Conservation (phyloP, 2,797 vertebrate genomes). For the Urosaurus nigricauda region DNA sequence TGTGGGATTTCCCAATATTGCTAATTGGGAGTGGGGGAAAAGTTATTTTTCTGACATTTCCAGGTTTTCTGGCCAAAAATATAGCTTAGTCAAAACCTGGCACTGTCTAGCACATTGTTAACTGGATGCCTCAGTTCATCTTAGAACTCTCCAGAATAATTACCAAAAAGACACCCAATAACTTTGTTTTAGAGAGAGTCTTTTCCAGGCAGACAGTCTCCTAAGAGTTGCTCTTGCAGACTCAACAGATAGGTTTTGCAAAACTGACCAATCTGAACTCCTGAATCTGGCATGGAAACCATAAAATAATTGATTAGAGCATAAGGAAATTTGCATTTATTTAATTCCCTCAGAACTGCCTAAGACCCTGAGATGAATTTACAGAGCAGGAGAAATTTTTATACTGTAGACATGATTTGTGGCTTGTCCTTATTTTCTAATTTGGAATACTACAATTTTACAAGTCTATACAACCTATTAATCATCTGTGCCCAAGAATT, state of each 20-base stretch:
- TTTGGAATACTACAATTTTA: too few relatives aligned
- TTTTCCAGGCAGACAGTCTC: neutral
- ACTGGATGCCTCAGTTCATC: neutral
- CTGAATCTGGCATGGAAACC: neutral
- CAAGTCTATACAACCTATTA: too few relatives aligned
- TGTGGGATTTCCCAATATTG: slow-evolving; percentile 34
- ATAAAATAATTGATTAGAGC: neutral
- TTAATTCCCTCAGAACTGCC: neutral
- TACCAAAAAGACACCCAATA: neutral
- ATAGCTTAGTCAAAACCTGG: neutral
- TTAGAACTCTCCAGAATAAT: neutral
- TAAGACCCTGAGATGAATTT: too few relatives aligned
- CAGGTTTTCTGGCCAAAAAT: slow-evolving; percentile 27
- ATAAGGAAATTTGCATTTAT: neutral
- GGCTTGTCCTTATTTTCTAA: too few relatives aligned
- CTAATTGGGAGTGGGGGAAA: neutral
- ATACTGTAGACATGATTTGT: too few relatives aligned
- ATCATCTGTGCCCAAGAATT: too few relatives aligned
- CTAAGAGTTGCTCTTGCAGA: neutral
- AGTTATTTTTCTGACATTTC: slow-evolving; percentile 29
- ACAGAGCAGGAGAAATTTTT: too few relatives aligned
- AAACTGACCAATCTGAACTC: neutral
- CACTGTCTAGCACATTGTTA: neutral
- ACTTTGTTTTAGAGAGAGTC: neutral
- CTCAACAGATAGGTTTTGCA: neutral